Base-by-base conservation (phyloP, 2,113 vertebrate genomes). In the Phylloscopus whistleri region DNA sequence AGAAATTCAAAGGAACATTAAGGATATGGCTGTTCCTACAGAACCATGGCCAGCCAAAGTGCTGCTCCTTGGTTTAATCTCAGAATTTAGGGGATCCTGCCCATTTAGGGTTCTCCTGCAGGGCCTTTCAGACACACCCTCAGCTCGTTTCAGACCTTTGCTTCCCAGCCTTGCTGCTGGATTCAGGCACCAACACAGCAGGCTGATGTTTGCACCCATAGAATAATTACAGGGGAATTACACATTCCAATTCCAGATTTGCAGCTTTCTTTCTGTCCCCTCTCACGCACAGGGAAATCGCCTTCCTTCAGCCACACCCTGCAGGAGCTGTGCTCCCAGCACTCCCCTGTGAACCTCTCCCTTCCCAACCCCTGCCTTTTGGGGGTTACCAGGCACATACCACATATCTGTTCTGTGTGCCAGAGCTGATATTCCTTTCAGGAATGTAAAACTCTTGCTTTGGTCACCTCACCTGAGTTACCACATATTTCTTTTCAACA, bases 201-300 rank as follows among this genome's bases (percentile, higher is more conserved):
- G 35, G 16, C 3, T 5, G 48, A 44, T 0, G 1, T 31, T 82
- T 58, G 44, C 52, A 83, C 60, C 24, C 8, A 0, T 1, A 28
- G 46, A 35, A 16, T 37, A 84, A 37, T 7, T 16, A 43, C 66
- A 83, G n/a, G 44, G 4, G 11, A 94, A 82, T 24, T 72, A 66
- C 39, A 67, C 56, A 62, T 48, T 49, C 67, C 75, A 59, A 2
- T 58, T 55, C 60, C 23, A 33, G 43, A 33, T 44, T 56, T 13
- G 0, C 31, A 13, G 1, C n/a, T 43, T 39, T 5, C 1, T 64
- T 88, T 60, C 48, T 16, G 68, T 35, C 7, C 1, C 24, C 24
- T 46, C 39, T 67, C 28, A 19, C 55, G 56, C 4, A 0, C 6
- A 76, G 8, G 4, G 44, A 64, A 75, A 76, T 20, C 2, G 0